These are phyloP conservation scores for Gallirallus australis DNA, from an alignment of 2,797 vertebrate genomes.

Conservation along the genomic window DNA sequence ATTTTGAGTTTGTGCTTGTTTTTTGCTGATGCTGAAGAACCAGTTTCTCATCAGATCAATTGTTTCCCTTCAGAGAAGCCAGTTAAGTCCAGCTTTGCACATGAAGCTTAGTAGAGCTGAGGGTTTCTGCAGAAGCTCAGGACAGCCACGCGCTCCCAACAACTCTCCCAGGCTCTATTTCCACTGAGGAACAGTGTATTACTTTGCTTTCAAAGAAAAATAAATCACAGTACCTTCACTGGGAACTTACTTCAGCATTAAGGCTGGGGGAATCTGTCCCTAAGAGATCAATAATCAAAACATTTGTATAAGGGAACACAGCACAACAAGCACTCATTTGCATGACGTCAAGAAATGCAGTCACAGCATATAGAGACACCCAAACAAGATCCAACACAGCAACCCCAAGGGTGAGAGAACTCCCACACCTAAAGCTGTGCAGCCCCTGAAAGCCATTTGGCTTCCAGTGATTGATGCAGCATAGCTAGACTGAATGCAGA, in stretches of 20 bases:
- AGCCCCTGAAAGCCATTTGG: background rate
- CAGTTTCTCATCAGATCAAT: background rate
- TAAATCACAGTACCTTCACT: background rate
- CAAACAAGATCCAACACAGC: background rate
- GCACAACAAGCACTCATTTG: background rate
- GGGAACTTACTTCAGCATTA: background rate
- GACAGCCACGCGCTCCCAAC: background rate
- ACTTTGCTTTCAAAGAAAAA: background rate
- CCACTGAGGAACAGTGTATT: fast-evolving
- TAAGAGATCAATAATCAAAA: background rate
- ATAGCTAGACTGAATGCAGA: fast-evolving
- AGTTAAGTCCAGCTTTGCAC: background rate
- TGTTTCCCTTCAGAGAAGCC: background rate
- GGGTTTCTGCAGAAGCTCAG: background rate
- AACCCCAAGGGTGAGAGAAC: background rate
- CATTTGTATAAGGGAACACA: background rate
- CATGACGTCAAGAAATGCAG: background rate
- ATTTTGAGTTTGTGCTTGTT: background rate
- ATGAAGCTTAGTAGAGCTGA: background rate
- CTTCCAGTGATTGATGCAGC: background rate
- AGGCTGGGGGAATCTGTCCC: background rate
- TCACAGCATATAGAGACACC: background rate
- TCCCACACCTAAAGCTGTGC: background rate
- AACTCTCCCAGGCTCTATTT: background rate
- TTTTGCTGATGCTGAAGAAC: background rate